A percentile compares a stretch with the other conserved stretches of the same genome.
Evolutionary conservation across 2,113 vertebrate genomes (phyloP).

Genomic region (western clawed frog (Xenopus tropicalis)): DNA sequence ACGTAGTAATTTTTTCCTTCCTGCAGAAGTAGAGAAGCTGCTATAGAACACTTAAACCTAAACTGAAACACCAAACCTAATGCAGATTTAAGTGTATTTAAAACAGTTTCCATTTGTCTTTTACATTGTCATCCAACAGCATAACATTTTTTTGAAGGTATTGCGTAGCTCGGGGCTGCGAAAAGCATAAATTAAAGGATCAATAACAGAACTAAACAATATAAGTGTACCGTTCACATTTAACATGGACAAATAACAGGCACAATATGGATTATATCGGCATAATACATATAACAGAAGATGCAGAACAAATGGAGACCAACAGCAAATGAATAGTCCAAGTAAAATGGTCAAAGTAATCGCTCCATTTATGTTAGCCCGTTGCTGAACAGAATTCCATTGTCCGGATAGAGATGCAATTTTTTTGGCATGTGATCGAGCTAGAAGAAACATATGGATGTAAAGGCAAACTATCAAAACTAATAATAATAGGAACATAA

Average conservation of each 20-base stretch:
- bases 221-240: constrained; percentile 82
- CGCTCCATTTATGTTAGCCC: constrained; percentile 75
- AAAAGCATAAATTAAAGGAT: constrained; percentile 93
- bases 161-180: constrained; percentile 79
- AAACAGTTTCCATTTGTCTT: too few species aligned
- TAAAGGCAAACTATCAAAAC: constrained; percentile 83
- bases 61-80: too few species aligned
- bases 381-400: constrained; percentile 51
- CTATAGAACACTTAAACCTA: not conserved
- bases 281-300: constrained; percentile 82
- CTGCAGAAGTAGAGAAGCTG: not conserved
- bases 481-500: constrained; percentile 78
- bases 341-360: constrained; percentile 88
- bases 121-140: constrained; percentile 49
- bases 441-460: constrained; percentile 87
- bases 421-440: constrained; percentile 78
- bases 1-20: too few species aligned
- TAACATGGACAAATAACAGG: constrained; percentile 89
- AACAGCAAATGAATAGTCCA: constrained; percentile 86
- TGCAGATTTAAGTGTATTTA: too few species aligned
- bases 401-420: constrained; percentile 67
- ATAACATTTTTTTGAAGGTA: constrained; percentile 82
- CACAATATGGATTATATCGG: constrained; percentile 86
- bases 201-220: constrained; percentile 85
- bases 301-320: constrained; percentile 89